Percentiles rank a stretch among this genome's conserved stretches.
phyloP scores from a whole-genome alignment of 1,140 invertebrate genomes.

The Anthonomus grandis region DNA sequence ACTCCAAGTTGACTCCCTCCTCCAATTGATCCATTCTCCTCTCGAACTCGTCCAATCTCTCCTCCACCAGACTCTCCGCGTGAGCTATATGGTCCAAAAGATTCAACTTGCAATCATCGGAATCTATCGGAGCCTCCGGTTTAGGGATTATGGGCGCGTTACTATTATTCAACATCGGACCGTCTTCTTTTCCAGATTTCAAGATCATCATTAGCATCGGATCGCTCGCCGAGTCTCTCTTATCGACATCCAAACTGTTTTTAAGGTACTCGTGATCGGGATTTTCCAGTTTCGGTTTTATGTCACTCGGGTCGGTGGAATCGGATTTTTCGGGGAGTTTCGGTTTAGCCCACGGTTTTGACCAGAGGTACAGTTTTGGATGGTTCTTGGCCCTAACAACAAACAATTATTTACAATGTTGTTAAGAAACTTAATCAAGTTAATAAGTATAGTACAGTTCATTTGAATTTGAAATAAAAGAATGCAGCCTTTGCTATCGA shows the following conservation, averaged over 20 bases:
- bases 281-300: slow-evolving; percentile 30
- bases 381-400: slow-evolving; percentile 67
- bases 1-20: slow-evolving; percentile 44
- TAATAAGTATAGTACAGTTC: too few relatives aligned
- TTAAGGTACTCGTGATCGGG: slow-evolving; percentile 29
- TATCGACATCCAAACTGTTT: slow-evolving; percentile 21
- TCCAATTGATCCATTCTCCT: slow-evolving; percentile 65
- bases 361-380: slow-evolving; percentile 82
- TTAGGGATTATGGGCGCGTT: slow-evolving; percentile 57
- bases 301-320: slow-evolving; percentile 19
- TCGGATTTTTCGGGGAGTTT: slow-evolving; percentile 40
- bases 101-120: slow-evolving; percentile 70
- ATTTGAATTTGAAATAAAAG: too few relatives aligned
- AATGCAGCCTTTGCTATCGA: too few relatives aligned
- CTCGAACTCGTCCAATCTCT: slow-evolving; percentile 70
- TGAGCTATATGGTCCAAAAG: slow-evolving; percentile 75
- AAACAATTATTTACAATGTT: too few relatives aligned
- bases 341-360: slow-evolving; percentile 72
- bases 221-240: slow-evolving; percentile 30
- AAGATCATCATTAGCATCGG: slow-evolving; percentile 40
- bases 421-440: too few relatives aligned
- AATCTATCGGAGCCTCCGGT: slow-evolving; percentile 78
- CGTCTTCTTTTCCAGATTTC: slow-evolving; percentile 36
- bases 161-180: slow-evolving; percentile 33
- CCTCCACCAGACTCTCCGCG: slow-evolving; percentile 68